Percentiles rank a stretch among this genome's conserved stretches.
phyloP scores from a whole-genome alignment of 2,113 vertebrate species.

The Echinops telfairi region DNA sequence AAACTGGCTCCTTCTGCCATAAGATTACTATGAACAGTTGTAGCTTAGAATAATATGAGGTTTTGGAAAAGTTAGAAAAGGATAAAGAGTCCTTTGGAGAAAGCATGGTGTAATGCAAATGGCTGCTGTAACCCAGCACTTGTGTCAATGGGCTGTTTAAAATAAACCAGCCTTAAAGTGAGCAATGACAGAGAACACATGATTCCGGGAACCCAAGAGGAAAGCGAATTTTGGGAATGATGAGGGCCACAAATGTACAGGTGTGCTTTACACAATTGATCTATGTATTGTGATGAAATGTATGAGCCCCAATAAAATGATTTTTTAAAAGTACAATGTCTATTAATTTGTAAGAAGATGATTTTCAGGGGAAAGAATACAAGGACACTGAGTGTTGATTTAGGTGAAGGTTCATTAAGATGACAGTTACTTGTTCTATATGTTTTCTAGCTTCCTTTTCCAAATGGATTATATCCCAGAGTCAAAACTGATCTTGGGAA shows the following conservation, averaged over 20 bases:
- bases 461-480: not conserved
- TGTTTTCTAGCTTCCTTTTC: not conserved
- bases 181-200: not conserved
- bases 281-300: no score
- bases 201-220: no score
- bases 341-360: not conserved
- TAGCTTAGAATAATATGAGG: not conserved
- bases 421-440: not conserved
- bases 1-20: no score
- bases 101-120: not conserved
- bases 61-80: not conserved
- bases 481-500: not conserved
- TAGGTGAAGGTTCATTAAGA: not conserved
- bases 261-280: no score
- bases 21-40: no score
- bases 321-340: not conserved
- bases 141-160: not conserved
- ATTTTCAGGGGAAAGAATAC: not conserved
- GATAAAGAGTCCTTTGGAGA: not conserved
- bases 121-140: not conserved
- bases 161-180: not conserved
- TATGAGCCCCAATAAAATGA: no score
- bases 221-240: no score
- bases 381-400: not conserved
- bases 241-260: no score